Evolutionary conservation across 2,113 vertebrate genomes (phyloP).

Genomic region (Pedionomus torquatus): DNA sequence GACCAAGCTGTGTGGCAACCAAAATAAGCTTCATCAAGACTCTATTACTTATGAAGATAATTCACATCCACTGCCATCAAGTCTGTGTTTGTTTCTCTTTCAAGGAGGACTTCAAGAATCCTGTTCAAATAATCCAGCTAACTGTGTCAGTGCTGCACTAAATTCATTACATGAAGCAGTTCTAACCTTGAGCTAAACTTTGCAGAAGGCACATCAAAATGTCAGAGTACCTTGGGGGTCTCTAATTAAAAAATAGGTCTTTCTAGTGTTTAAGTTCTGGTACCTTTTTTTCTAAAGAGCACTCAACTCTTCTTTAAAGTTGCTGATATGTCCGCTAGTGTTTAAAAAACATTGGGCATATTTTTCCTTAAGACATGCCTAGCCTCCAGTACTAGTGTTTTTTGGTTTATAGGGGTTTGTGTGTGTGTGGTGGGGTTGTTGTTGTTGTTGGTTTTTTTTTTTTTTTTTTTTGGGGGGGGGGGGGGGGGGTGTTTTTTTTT

Average conservation of each 20-base stretch:
- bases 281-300: background rate
- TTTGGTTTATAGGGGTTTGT: too few species aligned
- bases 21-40: background rate
- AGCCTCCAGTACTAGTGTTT: background rate
- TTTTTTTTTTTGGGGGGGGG: too few species aligned
- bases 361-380: background rate
- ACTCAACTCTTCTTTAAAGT: background rate
- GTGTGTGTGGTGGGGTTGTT: too few species aligned
- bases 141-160: background rate
- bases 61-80: background rate
- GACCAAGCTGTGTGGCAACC: background rate
- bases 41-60: background rate
- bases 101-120: background rate
- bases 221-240: background rate
- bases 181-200: background rate
- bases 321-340: background rate
- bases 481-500: too few species aligned
- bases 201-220: background rate
- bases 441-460: too few species aligned
- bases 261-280: background rate
- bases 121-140: background rate
- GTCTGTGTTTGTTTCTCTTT: background rate
- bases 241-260: background rate
- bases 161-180: accelerated
- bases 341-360: background rate